Evolutionary conservation across 2,797 vertebrate species (phyloP).

Genomic region (Propithecus deckenii): DNA sequence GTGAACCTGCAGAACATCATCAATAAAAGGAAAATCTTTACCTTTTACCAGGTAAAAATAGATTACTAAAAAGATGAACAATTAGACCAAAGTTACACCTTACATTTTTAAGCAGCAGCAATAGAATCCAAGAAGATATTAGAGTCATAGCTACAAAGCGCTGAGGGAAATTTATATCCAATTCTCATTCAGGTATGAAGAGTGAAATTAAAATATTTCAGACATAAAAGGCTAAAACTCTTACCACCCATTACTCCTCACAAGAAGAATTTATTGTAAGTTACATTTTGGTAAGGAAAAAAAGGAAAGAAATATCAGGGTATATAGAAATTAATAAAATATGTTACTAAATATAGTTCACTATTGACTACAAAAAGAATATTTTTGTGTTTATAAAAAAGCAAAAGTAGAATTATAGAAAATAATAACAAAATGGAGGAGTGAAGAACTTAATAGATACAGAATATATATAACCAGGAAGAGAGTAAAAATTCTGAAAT

Average conservation of each 20-base stretch:
- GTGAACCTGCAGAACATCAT: not conserved
- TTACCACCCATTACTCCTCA: not conserved
- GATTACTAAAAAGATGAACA: not conserved
- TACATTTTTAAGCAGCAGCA: not conserved
- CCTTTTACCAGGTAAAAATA: not conserved
- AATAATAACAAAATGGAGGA: not conserved
- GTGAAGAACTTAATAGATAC: not conserved
- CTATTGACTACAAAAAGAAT: not conserved
- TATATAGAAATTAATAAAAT: not conserved
- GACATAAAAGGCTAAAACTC: not conserved
- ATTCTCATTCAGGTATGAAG: not conserved
- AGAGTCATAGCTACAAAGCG: not conserved
- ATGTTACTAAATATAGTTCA: not conserved
- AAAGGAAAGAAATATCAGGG: not conserved
- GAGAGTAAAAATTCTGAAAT: not conserved
- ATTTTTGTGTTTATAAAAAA: not conserved
- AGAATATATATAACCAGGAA: not conserved
- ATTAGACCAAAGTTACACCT: not conserved
- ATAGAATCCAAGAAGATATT: not conserved
- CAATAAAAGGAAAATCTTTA: not conserved
- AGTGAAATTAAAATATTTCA: constrained; percentile 19
- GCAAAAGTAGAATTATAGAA: not conserved
- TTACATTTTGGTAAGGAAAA: not conserved
- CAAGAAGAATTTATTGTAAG: not conserved
- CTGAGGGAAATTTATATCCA: not conserved